A percentile compares a stretch with the other conserved stretches of the same genome.
Evolutionary conservation across 2,113 vertebrate genomes (phyloP).

Genomic region (Otis tarda): DNA sequence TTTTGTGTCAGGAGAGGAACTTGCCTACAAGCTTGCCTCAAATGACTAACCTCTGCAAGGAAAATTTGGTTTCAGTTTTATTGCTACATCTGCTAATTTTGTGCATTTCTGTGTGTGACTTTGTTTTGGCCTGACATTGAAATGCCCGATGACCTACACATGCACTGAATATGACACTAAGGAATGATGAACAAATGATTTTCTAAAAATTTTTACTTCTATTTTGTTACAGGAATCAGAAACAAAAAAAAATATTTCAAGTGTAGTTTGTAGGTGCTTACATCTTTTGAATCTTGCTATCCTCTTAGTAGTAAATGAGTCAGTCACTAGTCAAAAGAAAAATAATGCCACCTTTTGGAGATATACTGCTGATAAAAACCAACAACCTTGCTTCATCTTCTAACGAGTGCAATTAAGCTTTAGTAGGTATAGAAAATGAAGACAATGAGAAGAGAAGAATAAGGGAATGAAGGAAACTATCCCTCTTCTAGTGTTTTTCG

Average conservation of each 20-base stretch:
- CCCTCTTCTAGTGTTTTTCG: background rate
- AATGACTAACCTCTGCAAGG: background rate
- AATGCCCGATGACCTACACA: background rate
- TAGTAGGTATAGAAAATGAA: background rate
- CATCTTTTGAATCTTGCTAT: background rate
- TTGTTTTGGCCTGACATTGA: background rate
- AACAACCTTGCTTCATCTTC: background rate
- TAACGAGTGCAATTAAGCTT: background rate
- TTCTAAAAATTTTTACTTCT: background rate
- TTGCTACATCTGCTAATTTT: background rate
- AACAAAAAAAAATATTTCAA: background rate
- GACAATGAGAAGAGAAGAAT: background rate
- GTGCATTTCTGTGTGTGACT: background rate
- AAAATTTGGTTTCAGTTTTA: background rate
- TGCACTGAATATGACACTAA: background rate
- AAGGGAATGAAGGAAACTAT: background rate
- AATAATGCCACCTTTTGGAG: background rate
- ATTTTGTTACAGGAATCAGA: background rate
- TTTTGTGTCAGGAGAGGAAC: background rate
- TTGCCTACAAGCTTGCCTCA: background rate
- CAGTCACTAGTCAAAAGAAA: background rate
- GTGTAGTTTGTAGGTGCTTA: background rate
- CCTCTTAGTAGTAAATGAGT: background rate
- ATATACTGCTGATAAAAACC: accelerated
- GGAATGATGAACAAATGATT: background rate